A percentile compares a stretch with the other conserved stretches of the same genome.
These are phyloP conservation scores for Syrrhaptes paradoxus DNA, from an alignment of 2,113 vertebrate genomes.

Conservation along the genomic window DNA sequence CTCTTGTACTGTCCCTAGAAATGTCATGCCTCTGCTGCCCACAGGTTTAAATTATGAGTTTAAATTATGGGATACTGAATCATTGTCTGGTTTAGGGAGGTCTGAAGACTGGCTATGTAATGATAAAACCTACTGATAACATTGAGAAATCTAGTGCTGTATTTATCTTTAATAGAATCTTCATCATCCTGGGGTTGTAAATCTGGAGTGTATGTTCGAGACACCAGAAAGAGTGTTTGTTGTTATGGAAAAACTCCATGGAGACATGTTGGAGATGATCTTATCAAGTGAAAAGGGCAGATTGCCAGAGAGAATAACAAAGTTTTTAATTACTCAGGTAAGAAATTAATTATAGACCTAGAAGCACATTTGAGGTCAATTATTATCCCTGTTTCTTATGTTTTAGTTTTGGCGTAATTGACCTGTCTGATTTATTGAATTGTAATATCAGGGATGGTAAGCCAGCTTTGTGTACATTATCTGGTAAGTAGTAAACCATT, in stretches of 20 bases:
- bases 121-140: conserved; percentile 39
- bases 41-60: neutral
- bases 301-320: conserved; percentile 95
- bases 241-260: conserved; percentile 99
- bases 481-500: neutral
- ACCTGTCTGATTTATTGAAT: neutral
- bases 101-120: conserved; percentile 21
- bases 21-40: neutral
- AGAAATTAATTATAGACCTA: conserved; percentile 57
- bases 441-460: neutral
- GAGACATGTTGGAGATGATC: conserved; percentile 99
- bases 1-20: neutral
- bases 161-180: conserved; percentile 86
- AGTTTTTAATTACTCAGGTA: conserved; percentile 97
- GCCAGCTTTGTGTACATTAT: neutral
- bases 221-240: conserved; percentile 96
- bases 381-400: conserved; percentile 13
- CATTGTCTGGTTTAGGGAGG: neutral
- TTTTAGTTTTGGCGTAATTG: neutral
- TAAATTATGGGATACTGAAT: neutral
- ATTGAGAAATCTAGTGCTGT: conserved; percentile 46
- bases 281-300: conserved; percentile 97
- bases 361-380: conserved; percentile 40
- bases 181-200: conserved; percentile 95
- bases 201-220: conserved; percentile 99